A percentile compares a stretch with the other conserved stretches of the same genome.
phyloP scores from a whole-genome alignment of 2,797 vertebrate species.

The Lateolabrax maculatus region DNA sequence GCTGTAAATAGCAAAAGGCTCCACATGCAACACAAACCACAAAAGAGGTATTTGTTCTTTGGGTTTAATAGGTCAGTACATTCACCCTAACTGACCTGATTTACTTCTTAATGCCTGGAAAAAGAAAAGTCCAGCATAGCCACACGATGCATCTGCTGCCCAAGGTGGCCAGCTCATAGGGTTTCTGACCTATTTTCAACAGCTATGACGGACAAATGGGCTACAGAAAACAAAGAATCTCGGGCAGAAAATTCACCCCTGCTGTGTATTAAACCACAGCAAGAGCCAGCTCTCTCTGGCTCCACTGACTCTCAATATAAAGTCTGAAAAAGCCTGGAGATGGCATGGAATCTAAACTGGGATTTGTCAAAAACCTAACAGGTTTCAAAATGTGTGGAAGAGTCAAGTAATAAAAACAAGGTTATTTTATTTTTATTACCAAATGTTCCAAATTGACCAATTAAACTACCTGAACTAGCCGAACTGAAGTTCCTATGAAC shows the following conservation, averaged over 20 bases:
- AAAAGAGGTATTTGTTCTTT: not conserved
- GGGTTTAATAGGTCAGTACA: not conserved
- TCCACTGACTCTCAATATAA: not conserved
- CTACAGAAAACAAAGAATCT: not conserved
- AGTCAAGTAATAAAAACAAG: not conserved
- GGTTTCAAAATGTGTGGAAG: not conserved
- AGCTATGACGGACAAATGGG: not conserved
- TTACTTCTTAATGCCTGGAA: not conserved
- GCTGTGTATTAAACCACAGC: not conserved
- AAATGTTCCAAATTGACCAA: not conserved
- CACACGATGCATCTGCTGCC: not conserved
- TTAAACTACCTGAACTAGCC: not conserved
- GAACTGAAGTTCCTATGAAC: too few relatives aligned
- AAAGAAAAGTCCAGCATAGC: not conserved
- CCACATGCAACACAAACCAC: not conserved
- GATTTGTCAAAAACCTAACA: too few relatives aligned
- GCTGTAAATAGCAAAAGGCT: not conserved
- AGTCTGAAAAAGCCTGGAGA: not conserved
- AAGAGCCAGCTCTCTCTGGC: not conserved
- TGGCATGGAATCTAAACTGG: not conserved
- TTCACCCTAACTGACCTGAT: not conserved
- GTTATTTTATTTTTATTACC: not conserved
- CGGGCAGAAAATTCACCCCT: not conserved
- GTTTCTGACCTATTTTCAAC: conserved; percentile 4
- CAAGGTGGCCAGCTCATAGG: not conserved